Evolutionary conservation across 2,113 vertebrate genomes (phyloP).

Genomic region (Zeus faber): DNA sequence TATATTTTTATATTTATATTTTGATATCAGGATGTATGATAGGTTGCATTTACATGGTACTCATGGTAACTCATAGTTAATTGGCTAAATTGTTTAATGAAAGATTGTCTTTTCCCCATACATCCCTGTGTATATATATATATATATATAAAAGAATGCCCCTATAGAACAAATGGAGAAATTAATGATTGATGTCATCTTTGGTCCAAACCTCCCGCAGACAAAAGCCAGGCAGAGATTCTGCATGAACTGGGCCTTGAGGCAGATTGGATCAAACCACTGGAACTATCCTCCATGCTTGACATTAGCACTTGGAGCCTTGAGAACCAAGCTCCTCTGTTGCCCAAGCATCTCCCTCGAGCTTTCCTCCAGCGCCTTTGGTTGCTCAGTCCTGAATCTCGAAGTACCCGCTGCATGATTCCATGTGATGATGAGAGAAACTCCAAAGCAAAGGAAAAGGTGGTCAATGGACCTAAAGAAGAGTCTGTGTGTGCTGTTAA

Average conservation of each 20-base stretch:
- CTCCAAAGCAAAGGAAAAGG: conserved; percentile 7
- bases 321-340: conserved; percentile 36
- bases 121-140: no score
- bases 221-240: conserved; percentile 46
- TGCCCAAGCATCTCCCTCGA: conserved; percentile 52
- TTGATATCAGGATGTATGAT: no score
- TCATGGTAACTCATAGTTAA: no score
- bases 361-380: conserved; percentile 66
- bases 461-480: conserved; percentile 14
- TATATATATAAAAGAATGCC: no score
- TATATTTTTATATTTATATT: no score
- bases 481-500: conserved; percentile 48
- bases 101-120: no score
- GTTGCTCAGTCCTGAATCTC: conserved; percentile 54
- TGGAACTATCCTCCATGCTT: conserved; percentile 56
- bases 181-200: conserved; percentile 9
- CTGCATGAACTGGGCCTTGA: conserved; percentile 56
- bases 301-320: conserved; percentile 55
- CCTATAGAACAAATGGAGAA: no score
- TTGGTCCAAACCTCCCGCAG: conserved; percentile 44
- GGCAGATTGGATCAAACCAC: conserved; percentile 33
- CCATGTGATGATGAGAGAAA: background rate
- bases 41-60: no score
- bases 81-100: no score
- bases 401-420: conserved; percentile 43